These are phyloP conservation scores for Hormiphora californensis DNA, from an alignment of 37 sponge, comb jelly and placozoan genomes.

Conservation along the genomic window DNA sequence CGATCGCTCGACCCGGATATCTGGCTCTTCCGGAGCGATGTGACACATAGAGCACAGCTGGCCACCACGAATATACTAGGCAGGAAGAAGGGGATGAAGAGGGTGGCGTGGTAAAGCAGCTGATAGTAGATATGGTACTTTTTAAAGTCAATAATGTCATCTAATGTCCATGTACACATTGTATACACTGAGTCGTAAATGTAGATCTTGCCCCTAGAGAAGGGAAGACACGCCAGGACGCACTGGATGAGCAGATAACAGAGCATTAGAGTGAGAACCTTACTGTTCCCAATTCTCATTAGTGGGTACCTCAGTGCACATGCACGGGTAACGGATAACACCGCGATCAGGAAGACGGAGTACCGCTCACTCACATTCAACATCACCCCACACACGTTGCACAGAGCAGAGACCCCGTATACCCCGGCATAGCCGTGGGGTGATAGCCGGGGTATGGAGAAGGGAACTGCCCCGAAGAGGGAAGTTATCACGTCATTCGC, in stretches of 20 bases:
- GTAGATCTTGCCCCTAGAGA: not conserved
- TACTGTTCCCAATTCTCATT: not conserved
- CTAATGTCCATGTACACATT: conserved; percentile 7
- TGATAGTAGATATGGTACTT: not conserved
- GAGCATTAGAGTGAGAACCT: not conserved
- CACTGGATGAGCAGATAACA: not conserved
- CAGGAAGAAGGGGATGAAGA: conserved; percentile 49
- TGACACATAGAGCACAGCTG: conserved; percentile 22
- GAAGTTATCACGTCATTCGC: conserved; percentile 10
- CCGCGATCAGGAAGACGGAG: conserved; percentile 33
- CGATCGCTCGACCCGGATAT: not conserved
- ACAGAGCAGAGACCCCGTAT: not conserved
- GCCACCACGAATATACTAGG: not conserved
- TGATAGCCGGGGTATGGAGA: not conserved
- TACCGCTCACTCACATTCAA: conserved; percentile 19
- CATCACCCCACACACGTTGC: not conserved
- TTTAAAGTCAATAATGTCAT: conserved; percentile 15
- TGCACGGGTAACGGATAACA: conserved; percentile 17
- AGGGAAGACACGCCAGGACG: not conserved
- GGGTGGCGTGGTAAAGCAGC: not conserved
- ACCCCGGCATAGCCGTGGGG: not conserved
- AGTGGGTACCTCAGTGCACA: conserved; percentile 8
- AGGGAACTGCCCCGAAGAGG: conserved; percentile 3
- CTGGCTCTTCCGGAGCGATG: not conserved
- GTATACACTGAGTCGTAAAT: not conserved